These are phyloP conservation scores for Ips typographus DNA, from an alignment of 1,140 invertebrate species.

Conservation along the genomic window DNA sequence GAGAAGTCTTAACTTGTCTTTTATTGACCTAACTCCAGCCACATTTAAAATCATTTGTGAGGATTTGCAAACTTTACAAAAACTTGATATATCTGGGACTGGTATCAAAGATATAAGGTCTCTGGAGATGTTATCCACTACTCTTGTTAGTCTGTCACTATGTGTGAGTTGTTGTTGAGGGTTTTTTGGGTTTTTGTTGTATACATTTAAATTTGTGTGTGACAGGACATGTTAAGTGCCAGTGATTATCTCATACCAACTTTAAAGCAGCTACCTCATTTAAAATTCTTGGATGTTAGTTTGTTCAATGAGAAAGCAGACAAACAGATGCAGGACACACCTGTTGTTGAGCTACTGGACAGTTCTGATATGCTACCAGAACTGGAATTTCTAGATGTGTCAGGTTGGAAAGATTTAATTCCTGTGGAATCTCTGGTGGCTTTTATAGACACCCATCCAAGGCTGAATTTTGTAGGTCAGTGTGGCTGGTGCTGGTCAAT, in stretches of 20 bases:
- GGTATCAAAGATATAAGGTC: conserved; percentile 68
- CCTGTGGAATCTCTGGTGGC: conserved; percentile 34
- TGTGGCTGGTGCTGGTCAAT: neutral
- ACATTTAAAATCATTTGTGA: conserved; percentile 69
- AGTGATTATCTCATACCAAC: conserved; percentile 57
- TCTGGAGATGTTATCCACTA: conserved; percentile 20
- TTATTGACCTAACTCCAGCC: conserved; percentile 72
- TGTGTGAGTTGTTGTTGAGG: conserved; percentile 35
- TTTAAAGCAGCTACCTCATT: conserved; percentile 60
- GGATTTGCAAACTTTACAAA: conserved; percentile 68
- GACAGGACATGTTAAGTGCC: conserved; percentile 37
- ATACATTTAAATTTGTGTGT: conserved; percentile 22
- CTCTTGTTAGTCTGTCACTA: conserved; percentile 39
- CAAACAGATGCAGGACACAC: conserved; percentile 52
- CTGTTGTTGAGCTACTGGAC: conserved; percentile 53
- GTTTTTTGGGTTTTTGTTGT: neutral
- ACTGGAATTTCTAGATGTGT: conserved; percentile 69
- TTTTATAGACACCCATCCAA: conserved; percentile 44
- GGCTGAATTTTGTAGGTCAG: conserved; percentile 41
- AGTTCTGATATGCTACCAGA: conserved; percentile 61
- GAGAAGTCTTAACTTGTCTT: conserved; percentile 68
- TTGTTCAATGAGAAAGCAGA: conserved; percentile 49
- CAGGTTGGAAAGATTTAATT: conserved; percentile 58
- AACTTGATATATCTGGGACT: conserved; percentile 72
- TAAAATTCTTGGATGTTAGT: conserved; percentile 54